Base-by-base conservation (phyloP, 2,113 vertebrate genomes). In the Oxyruncus cristatus region DNA sequence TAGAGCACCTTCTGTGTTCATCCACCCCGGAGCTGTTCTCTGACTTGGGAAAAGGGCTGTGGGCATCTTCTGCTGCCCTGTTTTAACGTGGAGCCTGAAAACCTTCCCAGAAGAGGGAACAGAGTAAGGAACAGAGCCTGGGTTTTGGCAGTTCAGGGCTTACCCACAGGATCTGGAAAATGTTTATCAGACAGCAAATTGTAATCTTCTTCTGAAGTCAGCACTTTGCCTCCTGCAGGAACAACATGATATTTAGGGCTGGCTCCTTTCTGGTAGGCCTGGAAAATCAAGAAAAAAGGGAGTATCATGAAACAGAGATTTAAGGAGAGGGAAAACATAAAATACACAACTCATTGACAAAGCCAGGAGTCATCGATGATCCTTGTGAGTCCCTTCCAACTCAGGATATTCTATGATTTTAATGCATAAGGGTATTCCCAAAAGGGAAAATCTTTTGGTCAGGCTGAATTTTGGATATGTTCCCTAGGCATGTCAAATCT, bases 191-290 rank as follows among this genome's bases (percentile, higher is more conserved):
- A 98, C 78, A 99, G 85, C 14, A 97, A 94, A 96, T 98, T 98
- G 97, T 99, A 99, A 76, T 96, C 97, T 41, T 98, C 98, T 97
- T 99, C 98, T 75, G 98, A 98, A 59, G 98, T 99, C 56, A 99
- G 85, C 22, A 99, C 98, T 80, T 97, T 97, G 95, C 99, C 99
- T 85, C 98, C 98, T 81, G 98, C 99, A 71, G 99, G 98, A 83
- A 99, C 93, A 95, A 99, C 52, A 13, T 97, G 98, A n/a, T 97
- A 91, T 65, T 97, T 98, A 8, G 99, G 97, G 65, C 96, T 97
- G 44, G 68, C 66, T 76, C 99, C 99, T 96, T 97, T 99, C 98
- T 99, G 97, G 89, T 97, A 97, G 55, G 95, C 96, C 98, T 98
- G 90, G 41, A 86, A 71, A 95, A 88, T 37, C 44, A 94, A 93